phyloP scores from a whole-genome alignment of 2,113 vertebrate species.

The Aramus guarauna region DNA sequence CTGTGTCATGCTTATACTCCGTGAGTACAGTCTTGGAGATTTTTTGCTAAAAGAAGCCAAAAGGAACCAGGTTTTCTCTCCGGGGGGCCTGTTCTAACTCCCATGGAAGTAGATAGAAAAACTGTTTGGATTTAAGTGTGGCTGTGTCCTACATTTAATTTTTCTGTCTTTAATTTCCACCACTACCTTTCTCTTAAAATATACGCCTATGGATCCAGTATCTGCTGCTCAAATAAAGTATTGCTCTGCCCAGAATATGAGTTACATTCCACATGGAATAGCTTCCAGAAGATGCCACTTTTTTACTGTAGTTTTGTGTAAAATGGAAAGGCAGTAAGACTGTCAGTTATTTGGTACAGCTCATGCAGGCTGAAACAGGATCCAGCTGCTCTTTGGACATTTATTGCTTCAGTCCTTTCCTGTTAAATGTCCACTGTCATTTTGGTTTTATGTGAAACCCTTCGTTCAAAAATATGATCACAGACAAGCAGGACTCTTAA shows the following conservation, averaged over 20 bases:
- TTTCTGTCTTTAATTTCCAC: slow-evolving; percentile 36
- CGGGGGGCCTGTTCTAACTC: background rate
- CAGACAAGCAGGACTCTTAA: background rate
- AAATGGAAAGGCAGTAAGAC: slow-evolving; percentile 51
- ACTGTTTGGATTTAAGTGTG: background rate
- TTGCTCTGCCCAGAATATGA: background rate
- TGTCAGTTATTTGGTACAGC: slow-evolving; percentile 47
- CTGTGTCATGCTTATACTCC: background rate
- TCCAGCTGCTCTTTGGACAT: slow-evolving; percentile 63
- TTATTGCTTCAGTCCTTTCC: slow-evolving; percentile 53
- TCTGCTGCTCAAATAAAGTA: background rate
- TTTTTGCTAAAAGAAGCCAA: background rate
- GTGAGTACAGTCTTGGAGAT: background rate
- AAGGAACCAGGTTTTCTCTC: background rate
- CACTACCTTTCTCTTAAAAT: background rate
- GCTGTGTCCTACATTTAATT: background rate
- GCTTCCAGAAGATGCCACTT: slow-evolving; percentile 22
- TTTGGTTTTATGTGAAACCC: slow-evolving; percentile 51
- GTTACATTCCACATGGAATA: slow-evolving; percentile 14
- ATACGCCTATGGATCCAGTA: background rate
- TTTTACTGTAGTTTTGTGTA: slow-evolving; percentile 21
- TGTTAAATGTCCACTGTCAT: slow-evolving; percentile 63
- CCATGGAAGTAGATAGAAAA: background rate
- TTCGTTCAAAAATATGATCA: slow-evolving; percentile 32
- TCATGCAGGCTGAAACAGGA: slow-evolving; percentile 39